Evolutionary conservation across 2,888 invertebrate genomes (phyloP), one percentile per base, ranked within the genome.

Genomic region (Luperina testacea): DNA sequence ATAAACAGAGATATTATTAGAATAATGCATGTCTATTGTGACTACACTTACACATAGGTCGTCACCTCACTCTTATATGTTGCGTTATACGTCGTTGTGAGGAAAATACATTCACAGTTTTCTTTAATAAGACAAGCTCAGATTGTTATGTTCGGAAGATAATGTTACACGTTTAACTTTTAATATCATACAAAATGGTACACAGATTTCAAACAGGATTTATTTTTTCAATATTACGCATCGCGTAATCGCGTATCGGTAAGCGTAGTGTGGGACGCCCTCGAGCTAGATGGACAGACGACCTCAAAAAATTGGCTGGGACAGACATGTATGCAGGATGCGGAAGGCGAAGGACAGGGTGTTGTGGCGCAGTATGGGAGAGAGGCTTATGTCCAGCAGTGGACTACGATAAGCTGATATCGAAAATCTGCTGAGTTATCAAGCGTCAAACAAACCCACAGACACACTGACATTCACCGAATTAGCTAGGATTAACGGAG

Each of bases 1-100:
- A 92, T 90, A 90, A 84, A 88, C 72, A 38, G 42, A 27, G 76
- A 90, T 94, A 93, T 93, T 94, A 94, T 93, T 93, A 93, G 91
- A 91, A 93, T 92, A 90, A 92, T 89, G 83, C 88, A 87, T 82
- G 79, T 84, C 90, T 91, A 92, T 93, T 92, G 93, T 92, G 89
- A 88, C 83, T 91, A 88, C 88, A 88, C 88, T 85, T 85, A 84
- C 83, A 78, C 82, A 81, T 83, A 87, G 87, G 86, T 86, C 82
- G 78, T 71, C 84, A 83, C 75, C 90, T 80, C 77, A 90, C 78
- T 91, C 91, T 91, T 32, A 32, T 32, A 90, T 72, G 87, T 86
- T 68, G 74, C 74, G 86, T 74, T 87, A 84, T 65, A 67, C 70
- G 87, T 87, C 24, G 48, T 32, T 64, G 15, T 11, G 65, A 59